Conservation (phyloP, 53 echinoderm and acorn worm species). For the Holothuria leucospilota region DNA sequence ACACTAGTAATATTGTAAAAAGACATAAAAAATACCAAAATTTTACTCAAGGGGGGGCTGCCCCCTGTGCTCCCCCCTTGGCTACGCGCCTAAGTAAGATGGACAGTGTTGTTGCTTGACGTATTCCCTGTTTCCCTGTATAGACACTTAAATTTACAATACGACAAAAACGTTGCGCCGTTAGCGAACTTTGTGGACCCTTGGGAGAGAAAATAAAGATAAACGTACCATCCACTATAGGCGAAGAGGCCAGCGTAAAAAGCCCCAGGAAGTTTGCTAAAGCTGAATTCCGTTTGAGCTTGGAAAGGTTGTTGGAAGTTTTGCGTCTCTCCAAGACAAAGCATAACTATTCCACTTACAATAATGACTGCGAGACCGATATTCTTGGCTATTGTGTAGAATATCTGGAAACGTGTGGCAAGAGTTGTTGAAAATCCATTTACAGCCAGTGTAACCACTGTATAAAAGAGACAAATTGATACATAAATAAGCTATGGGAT, state of each 20-base stretch:
- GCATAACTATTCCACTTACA: constrained; percentile 42
- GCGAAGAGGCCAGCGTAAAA: constrained; percentile 60
- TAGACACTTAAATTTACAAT: too few species aligned
- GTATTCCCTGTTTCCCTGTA: too few species aligned
- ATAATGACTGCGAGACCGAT: constrained; percentile 52
- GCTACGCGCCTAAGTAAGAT: too few species aligned
- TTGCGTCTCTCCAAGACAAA: constrained; percentile 62
- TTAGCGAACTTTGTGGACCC: too few species aligned
- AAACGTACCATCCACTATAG: constrained; percentile 60
- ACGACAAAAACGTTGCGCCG: too few species aligned
- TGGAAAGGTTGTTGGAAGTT: constrained; percentile 74
- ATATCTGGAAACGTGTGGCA: constrained; percentile 30
- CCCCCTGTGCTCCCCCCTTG: too few species aligned
- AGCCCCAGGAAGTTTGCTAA: constrained; percentile 45
- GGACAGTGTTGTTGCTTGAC: too few species aligned
- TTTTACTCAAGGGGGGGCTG: too few species aligned
- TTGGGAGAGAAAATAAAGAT: neutral
- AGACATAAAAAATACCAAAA: too few species aligned
- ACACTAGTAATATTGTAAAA: too few species aligned
- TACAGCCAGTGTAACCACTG: constrained; percentile 14
- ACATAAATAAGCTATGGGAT: neutral
- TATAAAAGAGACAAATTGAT: neutral
- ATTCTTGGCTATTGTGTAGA: constrained; percentile 49
- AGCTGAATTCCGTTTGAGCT: neutral
- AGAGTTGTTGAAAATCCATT: constrained; percentile 40